Evolutionary conservation across 1,140 invertebrate genomes (phyloP).

Genomic region (Microplitis demolitor): DNA sequence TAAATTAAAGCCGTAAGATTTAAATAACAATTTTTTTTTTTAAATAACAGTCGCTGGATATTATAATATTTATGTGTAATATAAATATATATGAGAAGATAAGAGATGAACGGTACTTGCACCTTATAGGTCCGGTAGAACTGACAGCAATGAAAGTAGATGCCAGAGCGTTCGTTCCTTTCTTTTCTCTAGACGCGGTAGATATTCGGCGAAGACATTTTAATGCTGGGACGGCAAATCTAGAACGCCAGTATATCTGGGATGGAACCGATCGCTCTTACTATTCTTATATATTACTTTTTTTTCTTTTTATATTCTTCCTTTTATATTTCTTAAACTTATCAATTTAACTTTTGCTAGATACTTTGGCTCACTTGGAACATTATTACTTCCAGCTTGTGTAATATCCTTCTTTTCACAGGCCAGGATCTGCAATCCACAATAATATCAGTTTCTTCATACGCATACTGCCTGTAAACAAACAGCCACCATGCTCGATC

Average conservation of each 20-base stretch:
- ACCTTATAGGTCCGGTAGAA: constrained; percentile 42
- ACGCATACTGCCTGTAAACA: background rate
- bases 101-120: constrained; percentile 21
- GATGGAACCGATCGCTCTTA: constrained; percentile 37
- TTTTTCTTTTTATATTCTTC: background rate
- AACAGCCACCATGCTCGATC: background rate
- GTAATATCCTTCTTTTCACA: constrained; percentile 14
- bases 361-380: background rate
- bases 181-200: constrained; percentile 29
- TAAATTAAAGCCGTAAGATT: no score
- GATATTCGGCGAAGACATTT: constrained; percentile 31
- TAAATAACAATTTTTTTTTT: no score
- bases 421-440: background rate
- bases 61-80: background rate
- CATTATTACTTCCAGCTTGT: background rate
- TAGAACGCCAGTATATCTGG: constrained; percentile 47
- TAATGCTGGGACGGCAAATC: constrained; percentile 38
- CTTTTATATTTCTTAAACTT: no score
- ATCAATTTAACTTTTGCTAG: background rate
- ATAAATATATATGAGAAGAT: background rate
- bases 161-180: constrained; percentile 43
- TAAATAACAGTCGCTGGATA: background rate
- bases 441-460: constrained; percentile 4
- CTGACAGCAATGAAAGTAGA: constrained; percentile 59
- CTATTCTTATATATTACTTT: background rate